These are phyloP conservation scores for Drosophila kurseongensis DNA, from an alignment of 1,140 invertebrate genomes.

Conservation along the genomic window DNA sequence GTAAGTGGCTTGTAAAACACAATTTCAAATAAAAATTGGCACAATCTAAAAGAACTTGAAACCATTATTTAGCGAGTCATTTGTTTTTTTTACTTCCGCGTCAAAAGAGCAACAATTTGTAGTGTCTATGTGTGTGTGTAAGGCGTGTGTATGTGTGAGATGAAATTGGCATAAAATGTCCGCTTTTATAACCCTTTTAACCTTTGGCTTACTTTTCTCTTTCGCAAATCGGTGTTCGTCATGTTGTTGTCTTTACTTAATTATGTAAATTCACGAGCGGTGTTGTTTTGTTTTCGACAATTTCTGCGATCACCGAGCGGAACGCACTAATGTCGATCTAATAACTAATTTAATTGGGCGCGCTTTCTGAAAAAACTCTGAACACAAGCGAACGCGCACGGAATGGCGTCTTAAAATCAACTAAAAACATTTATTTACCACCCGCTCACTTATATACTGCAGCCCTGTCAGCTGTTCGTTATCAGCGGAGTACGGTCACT, in stretches of 20 bases:
- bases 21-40: constrained; percentile 31
- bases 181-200: constrained; percentile 34
- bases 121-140: background rate
- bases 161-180: constrained; percentile 21
- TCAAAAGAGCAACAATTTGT: constrained; percentile 16
- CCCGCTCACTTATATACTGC: constrained; percentile 8
- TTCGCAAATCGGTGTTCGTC: constrained; percentile 64
- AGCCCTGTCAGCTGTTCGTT: constrained; percentile 24
- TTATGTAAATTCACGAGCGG: constrained; percentile 47
- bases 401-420: constrained; percentile 34
- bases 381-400: constrained; percentile 9
- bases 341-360: constrained; percentile 21
- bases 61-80: constrained; percentile 13
- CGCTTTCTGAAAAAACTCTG: background rate
- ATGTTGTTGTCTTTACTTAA: constrained; percentile 47
- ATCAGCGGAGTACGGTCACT: background rate
- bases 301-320: constrained; percentile 4
- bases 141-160: constrained; percentile 18
- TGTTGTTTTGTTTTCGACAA: constrained; percentile 8
- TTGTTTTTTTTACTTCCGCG: constrained; percentile 56
- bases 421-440: constrained; percentile 34
- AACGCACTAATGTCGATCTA: constrained; percentile 15
- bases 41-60: constrained; percentile 18
- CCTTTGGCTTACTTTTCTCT: constrained; percentile 71
- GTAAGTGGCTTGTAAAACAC: constrained; percentile 7